Percentiles rank a stretch among this genome's conserved stretches.
Conservation (phyloP, 2,113 vertebrate genomes). For the Bos javanicus region DNA sequence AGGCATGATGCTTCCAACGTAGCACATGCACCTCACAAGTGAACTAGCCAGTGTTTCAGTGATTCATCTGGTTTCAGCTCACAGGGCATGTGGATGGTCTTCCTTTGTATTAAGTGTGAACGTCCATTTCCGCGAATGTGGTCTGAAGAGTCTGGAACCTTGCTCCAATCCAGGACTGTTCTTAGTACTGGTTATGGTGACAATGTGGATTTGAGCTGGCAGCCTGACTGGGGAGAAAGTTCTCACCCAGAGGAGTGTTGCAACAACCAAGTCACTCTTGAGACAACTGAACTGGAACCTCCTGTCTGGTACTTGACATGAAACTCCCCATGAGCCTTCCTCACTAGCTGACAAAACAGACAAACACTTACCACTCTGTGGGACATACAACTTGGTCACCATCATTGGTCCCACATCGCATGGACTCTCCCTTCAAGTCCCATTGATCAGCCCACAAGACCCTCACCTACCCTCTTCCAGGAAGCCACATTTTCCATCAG, state of each 20-base stretch:
- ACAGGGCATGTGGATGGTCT: neutral
- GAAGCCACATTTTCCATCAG: neutral
- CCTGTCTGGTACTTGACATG: neutral
- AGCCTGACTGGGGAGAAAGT: neutral
- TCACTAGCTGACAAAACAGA: neutral
- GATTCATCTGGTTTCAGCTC: neutral
- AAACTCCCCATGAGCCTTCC: neutral
- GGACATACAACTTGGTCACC: neutral
- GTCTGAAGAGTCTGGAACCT: neutral
- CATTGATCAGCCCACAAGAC: neutral
- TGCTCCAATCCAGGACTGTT: neutral
- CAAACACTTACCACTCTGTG: neutral
- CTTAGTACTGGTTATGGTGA: neutral
- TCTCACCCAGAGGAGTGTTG: neutral
- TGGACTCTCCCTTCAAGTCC: neutral
- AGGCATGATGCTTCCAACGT: neutral
- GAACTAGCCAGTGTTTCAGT: neutral
- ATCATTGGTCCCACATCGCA: neutral
- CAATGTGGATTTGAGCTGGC: neutral
- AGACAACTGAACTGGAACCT: neutral
- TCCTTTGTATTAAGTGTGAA: neutral
- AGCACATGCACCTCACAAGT: accelerated
- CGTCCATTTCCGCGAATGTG: neutral
- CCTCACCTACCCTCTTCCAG: neutral
- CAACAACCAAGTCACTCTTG: neutral